phyloP scores from a whole-genome alignment of 2,888 invertebrate genomes.

The Lepas anatifera region DNA sequence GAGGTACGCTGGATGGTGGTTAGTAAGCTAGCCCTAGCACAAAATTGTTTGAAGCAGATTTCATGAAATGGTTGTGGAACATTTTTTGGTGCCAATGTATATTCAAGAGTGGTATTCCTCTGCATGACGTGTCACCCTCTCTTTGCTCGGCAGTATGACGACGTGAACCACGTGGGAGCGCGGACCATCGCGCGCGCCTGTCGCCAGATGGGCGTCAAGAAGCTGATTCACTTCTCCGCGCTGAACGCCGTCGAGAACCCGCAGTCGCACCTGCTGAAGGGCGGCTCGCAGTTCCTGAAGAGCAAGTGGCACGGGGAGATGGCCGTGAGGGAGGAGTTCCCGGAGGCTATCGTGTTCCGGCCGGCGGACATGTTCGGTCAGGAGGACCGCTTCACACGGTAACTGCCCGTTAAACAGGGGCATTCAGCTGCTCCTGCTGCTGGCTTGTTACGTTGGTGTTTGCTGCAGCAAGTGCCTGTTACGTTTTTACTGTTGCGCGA shows the following conservation, averaged over 20 bases:
- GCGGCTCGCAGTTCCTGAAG: constrained; percentile 63
- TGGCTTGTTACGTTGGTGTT: too few species aligned
- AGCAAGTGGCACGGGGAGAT: constrained; percentile 75
- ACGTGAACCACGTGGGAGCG: not conserved
- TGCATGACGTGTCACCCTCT: not conserved
- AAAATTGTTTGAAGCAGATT: too few species aligned
- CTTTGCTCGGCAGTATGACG: constrained; percentile 5
- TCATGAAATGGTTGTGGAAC: too few species aligned
- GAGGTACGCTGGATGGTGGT: constrained; percentile 27
- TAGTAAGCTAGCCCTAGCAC: too few species aligned
- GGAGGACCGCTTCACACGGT: constrained; percentile 61
- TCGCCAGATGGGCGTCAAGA: constrained; percentile 10
- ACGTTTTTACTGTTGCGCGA: too few species aligned
- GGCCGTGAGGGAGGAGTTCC: constrained; percentile 88
- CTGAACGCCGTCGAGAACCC: constrained; percentile 15
- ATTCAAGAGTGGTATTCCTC: too few species aligned
- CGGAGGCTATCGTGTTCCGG: constrained; percentile 82
- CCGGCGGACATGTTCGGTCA: constrained; percentile 88
- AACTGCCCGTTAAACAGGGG: too few species aligned
- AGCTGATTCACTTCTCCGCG: constrained; percentile 17
- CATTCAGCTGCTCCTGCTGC: too few species aligned
- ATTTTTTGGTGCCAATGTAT: too few species aligned
- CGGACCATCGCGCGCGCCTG: not conserved
- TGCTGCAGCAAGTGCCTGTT: too few species aligned
- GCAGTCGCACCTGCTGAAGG: constrained; percentile 47